Base-by-base conservation (phyloP, 1,140 invertebrate species). In the Sycophaga agraensis region DNA sequence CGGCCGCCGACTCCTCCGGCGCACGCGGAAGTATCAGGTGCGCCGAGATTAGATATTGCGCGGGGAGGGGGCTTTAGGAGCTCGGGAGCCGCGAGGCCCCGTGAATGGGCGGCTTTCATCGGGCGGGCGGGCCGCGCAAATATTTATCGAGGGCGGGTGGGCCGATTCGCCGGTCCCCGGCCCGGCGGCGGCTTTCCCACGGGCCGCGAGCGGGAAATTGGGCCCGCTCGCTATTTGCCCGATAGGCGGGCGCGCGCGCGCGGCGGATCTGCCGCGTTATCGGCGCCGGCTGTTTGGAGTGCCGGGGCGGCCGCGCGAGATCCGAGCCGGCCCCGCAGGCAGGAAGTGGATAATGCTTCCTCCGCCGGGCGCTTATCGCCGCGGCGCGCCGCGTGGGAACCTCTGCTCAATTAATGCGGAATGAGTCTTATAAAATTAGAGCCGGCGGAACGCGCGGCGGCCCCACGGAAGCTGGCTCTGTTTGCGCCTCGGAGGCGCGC, bases 91-190 rank as follows among this genome's bases (percentile, higher is more conserved):
- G n/a, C n/a, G n/a, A n/a, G n/a, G n/a, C n/a, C n/a, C 39, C 43
- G 48, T 74, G 73, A 77, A 78, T 73, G 73, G 66, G 60, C 46
- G 66, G 50, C 72, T 73, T 79, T 79, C 71, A 73, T 74, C 69
- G 69, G 60, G 57, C 54, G 60, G 48, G 59, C 59, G 61, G 42
- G 58, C 64, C 64, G 62, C 63, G 70, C 74, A 80, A 79, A 81
- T 80, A 80, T 81, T 81, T 78, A 75, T 40, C 35, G 26, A 46
- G 1, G 28, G 14, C 8, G 42, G 7, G 24, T 31, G 39, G 19
- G 26, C 37, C 14, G 28, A 37, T 57, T 48, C 31, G 39, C 51
- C 37, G 35, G 37, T 35, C 8, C 19, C 26, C 28, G 21, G 21
- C 34, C 45, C 17, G 19, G 5, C 24, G n/a, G 34, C 21, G 35